Conservation (phyloP, 2,113 vertebrate species). For the Prunella himalayana region DNA sequence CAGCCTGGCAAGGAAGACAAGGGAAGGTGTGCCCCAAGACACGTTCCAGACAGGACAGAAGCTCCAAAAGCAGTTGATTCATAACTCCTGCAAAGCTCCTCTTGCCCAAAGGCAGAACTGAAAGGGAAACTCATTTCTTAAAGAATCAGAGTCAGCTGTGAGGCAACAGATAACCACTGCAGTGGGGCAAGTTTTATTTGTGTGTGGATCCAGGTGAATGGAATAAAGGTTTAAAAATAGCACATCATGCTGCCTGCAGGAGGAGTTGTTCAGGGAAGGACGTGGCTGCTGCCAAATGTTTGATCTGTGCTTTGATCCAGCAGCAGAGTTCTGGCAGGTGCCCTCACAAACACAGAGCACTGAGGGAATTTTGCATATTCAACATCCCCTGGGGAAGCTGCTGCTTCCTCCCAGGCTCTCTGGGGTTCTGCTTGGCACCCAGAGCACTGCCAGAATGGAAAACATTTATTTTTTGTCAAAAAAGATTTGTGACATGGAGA, state of each 20-base stretch:
- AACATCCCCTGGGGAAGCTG: background rate
- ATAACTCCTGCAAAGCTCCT: background rate
- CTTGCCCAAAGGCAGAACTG: background rate
- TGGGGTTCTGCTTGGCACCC: background rate
- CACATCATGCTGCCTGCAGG: background rate
- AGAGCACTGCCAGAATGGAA: background rate
- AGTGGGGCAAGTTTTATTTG: background rate
- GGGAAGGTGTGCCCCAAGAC: background rate
- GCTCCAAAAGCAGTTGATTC: background rate
- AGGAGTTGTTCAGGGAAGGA: background rate
- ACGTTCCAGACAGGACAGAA: background rate
- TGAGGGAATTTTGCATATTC: background rate
- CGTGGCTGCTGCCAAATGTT: background rate
- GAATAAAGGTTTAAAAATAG: constrained; percentile 14
- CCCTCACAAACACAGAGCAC: background rate
- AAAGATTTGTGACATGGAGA: background rate
- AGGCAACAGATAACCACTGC: background rate
- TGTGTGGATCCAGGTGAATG: background rate
- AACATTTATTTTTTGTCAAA: background rate
- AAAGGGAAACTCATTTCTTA: background rate
- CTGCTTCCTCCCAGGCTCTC: background rate
- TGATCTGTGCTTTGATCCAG: background rate
- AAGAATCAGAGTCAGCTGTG: background rate
- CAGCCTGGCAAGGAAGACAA: background rate
- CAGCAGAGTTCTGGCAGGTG: constrained; percentile 1